A percentile compares a stretch with the other conserved stretches of the same genome.
phyloP scores from a whole-genome alignment of 2,797 vertebrate species.

The Cossypha heuglini region DNA sequence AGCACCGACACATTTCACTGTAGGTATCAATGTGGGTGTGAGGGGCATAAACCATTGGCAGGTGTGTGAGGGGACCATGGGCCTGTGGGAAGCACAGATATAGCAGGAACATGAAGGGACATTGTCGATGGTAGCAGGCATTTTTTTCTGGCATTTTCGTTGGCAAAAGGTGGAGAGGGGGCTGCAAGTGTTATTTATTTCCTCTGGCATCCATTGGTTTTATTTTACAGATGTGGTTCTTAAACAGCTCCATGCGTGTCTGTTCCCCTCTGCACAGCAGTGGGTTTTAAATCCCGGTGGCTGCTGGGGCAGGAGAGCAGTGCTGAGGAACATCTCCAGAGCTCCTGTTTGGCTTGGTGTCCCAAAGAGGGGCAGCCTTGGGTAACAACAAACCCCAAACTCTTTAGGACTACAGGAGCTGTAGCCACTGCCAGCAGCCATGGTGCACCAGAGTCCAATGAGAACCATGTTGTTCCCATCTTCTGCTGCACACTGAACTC shows the following conservation, averaged over 20 bases:
- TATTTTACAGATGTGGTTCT: rapidly evolving
- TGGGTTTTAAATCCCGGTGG: not conserved
- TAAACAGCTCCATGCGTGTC: not conserved
- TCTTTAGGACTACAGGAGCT: not conserved
- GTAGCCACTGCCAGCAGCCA: not conserved
- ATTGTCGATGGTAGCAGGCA: rapidly evolving
- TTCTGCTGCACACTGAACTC: rapidly evolving
- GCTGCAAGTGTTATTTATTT: not conserved
- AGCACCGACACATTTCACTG: not conserved
- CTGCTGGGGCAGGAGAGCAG: rapidly evolving
- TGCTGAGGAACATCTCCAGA: not conserved
- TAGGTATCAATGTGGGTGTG: rapidly evolving
- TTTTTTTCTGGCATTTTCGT: rapidly evolving
- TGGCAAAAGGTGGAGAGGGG: not conserved
- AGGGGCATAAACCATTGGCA: not conserved
- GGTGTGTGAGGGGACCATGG: rapidly evolving
- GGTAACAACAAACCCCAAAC: not conserved
- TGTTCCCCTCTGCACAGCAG: rapidly evolving
- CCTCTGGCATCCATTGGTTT: not conserved
- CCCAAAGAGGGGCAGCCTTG: rapidly evolving
- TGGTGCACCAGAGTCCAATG: rapidly evolving
- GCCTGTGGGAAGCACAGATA: rapidly evolving
- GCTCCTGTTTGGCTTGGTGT: not conserved
- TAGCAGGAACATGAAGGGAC: rapidly evolving
- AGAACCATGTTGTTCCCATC: not conserved